These are phyloP conservation scores for Isurus oxyrinchus DNA, from an alignment of 2,113 vertebrate genomes.

Conservation along the genomic window DNA sequence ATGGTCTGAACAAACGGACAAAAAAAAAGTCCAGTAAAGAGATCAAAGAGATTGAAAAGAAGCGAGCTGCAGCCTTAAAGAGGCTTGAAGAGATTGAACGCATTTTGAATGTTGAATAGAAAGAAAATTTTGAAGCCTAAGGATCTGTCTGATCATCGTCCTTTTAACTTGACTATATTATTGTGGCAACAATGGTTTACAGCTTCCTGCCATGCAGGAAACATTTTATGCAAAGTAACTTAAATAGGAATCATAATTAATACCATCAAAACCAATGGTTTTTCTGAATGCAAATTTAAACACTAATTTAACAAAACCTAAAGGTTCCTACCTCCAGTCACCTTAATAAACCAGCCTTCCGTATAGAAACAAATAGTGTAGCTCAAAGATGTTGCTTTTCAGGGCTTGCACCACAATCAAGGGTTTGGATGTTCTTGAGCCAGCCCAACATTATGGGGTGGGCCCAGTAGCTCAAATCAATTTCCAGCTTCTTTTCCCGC, in stretches of 20 bases:
- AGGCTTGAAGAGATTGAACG: conserved; percentile 97
- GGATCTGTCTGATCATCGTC: background rate
- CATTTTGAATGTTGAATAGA: conserved; percentile 87
- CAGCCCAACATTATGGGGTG: background rate
- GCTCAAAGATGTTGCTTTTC: background rate
- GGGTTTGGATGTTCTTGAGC: background rate
- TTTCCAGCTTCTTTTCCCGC: background rate
- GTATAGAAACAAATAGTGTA: background rate
- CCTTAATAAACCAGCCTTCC: background rate
- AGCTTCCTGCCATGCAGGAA: conserved; percentile 20
- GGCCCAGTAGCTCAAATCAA: background rate
- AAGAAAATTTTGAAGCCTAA: background rate
- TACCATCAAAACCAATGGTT: conserved; percentile 10
- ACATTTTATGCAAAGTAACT: conserved; percentile 29
- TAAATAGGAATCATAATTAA: background rate
- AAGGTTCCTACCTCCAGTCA: conserved; percentile 16
- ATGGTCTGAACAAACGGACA: conserved; percentile 61
- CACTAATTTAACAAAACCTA: background rate
- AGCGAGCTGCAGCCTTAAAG: conserved; percentile 89
- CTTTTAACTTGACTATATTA: background rate
- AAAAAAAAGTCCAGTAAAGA: conserved; percentile 79
- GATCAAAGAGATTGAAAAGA: conserved; percentile 91
- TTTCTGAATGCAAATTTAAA: background rate
- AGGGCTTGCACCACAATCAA: background rate
- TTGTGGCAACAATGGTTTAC: conserved; percentile 33